Percentiles rank a stretch among this genome's conserved stretches.
Evolutionary conservation across 2,797 vertebrate genomes (phyloP).

Genomic region (Acrossocheilus fasciatus): DNA sequence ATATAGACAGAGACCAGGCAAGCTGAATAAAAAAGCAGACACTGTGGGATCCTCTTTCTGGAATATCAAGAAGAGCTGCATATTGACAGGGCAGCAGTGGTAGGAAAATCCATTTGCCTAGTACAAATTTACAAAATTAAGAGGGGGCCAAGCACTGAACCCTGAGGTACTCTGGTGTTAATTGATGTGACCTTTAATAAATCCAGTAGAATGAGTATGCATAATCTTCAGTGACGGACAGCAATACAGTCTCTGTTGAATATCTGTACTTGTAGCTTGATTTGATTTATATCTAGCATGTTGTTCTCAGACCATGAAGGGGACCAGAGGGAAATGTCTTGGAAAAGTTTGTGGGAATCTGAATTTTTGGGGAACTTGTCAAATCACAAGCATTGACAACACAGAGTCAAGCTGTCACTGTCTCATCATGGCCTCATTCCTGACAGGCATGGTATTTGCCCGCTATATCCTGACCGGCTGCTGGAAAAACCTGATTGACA

Average conservation of each 20-base stretch:
- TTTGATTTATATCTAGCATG: neutral
- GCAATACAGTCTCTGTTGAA: neutral
- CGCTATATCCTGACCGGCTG: slow-evolving; percentile 93
- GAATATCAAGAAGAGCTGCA: neutral
- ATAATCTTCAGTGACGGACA: neutral
- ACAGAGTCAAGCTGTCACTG: neutral
- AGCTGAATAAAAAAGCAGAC: neutral
- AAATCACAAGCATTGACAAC: neutral
- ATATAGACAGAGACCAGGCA: neutral
- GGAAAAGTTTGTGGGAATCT: neutral
- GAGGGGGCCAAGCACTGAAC: neutral
- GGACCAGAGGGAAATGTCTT: neutral
- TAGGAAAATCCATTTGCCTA: neutral
- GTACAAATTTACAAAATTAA: neutral
- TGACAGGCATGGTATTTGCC: slow-evolving; percentile 88
- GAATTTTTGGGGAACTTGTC: neutral
- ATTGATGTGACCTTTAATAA: neutral
- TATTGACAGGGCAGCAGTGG: neutral
- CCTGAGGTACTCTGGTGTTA: neutral
- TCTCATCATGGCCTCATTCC: neutral
- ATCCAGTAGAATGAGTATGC: neutral
- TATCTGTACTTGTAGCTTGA: neutral
- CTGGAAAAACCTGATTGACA: slow-evolving; percentile 97
- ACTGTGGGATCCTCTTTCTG: neutral
- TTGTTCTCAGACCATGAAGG: neutral